Evolutionary conservation across 2,888 invertebrate genomes (phyloP).

Genomic region (Drosophila nr. medialis): DNA sequence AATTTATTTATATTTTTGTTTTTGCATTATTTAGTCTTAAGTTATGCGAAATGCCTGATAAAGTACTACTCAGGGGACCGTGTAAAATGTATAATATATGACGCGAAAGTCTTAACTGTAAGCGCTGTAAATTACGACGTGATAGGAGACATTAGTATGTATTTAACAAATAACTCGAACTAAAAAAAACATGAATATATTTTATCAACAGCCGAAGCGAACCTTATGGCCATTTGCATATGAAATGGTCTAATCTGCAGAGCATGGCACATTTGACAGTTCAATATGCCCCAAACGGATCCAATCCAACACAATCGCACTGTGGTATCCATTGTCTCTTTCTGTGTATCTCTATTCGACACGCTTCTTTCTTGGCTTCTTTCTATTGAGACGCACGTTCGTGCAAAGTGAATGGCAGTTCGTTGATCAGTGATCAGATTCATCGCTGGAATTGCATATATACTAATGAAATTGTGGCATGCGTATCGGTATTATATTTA

Average conservation of each 20-base stretch:
- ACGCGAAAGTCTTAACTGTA: slow-evolving; percentile 65
- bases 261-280: slow-evolving; percentile 70
- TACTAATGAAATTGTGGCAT: slow-evolving; percentile 21
- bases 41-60: slow-evolving; percentile 65
- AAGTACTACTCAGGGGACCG: slow-evolving; percentile 49
- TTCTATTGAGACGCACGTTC: slow-evolving; percentile 33
- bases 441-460: slow-evolving; percentile 25
- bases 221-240: slow-evolving; percentile 58
- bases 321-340: slow-evolving; percentile 37
- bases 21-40: slow-evolving; percentile 66
- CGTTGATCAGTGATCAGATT: slow-evolving; percentile 19
- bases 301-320: slow-evolving; percentile 11
- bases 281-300: slow-evolving; percentile 44
- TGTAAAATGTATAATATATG: slow-evolving; percentile 74
- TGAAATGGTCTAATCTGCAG: slow-evolving; percentile 67
- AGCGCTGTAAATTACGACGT: slow-evolving; percentile 70
- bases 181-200: slow-evolving; percentile 39
- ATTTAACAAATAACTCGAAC: slow-evolving; percentile 54
- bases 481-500: slow-evolving; percentile 21
- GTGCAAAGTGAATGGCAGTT: slow-evolving; percentile 43
- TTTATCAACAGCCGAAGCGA: slow-evolving; percentile 41
- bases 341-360: slow-evolving; percentile 32
- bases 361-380: slow-evolving; percentile 30
- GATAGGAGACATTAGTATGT: slow-evolving; percentile 40
- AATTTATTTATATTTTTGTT: slow-evolving; percentile 35